These are phyloP conservation scores for Todiramphus saurophagus DNA, from an alignment of 2,113 vertebrate species.

Conservation along the genomic window DNA sequence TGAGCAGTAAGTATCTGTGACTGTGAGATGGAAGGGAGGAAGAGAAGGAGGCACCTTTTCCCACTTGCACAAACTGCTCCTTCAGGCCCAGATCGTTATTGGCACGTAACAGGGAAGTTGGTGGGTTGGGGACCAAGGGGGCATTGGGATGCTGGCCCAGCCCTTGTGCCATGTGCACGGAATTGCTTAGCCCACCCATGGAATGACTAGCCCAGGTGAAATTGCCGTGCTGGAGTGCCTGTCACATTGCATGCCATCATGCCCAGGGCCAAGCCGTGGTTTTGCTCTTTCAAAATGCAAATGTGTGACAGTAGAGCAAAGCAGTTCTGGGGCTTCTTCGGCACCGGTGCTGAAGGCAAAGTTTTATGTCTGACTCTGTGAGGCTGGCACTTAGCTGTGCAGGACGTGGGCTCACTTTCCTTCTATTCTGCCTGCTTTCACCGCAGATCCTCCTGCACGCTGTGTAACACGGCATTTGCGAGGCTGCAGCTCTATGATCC, in stretches of 20 bases:
- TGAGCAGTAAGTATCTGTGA: background rate
- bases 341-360: background rate
- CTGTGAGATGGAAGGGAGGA: background rate
- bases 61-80: background rate
- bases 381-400: background rate
- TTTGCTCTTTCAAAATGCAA: background rate
- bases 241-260: accelerated
- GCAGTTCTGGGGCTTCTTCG: background rate
- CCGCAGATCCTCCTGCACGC: background rate
- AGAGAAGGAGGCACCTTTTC: background rate
- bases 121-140: background rate
- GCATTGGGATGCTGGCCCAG: background rate
- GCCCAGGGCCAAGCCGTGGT: background rate
- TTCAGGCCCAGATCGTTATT: background rate
- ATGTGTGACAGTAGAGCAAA: background rate
- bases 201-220: background rate
- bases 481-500: background rate
- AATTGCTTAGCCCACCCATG: background rate
- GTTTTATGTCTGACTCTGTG: background rate
- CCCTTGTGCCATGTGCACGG: background rate
- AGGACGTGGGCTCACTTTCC: background rate
- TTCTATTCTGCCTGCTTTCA: background rate
- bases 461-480: background rate
- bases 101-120: background rate
- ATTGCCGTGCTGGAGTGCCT: background rate